Evolutionary conservation across 2,113 vertebrate genomes (phyloP).

Genomic region (Salminus brasiliensis): DNA sequence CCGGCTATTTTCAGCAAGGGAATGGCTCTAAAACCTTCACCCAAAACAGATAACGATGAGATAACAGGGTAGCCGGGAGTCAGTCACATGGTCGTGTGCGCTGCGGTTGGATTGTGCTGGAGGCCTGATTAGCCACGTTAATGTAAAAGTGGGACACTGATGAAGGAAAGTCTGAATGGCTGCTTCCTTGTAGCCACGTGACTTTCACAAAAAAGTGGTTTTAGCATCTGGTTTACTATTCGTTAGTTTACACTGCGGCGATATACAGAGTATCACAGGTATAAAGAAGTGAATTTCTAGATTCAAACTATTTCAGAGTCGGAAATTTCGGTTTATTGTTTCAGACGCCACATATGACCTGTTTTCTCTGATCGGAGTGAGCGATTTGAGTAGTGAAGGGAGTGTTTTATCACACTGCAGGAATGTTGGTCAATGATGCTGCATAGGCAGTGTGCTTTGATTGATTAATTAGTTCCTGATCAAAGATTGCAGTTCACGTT

Average conservation of each 20-base stretch:
- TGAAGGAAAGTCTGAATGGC: neutral
- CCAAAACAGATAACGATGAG: slow-evolving; percentile 61
- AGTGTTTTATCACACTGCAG: neutral
- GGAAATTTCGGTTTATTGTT: neutral
- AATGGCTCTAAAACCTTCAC: slow-evolving; percentile 18
- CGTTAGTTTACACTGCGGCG: neutral
- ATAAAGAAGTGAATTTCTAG: neutral
- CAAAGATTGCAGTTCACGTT: neutral
- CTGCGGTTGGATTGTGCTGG: neutral
- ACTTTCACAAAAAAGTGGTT: neutral
- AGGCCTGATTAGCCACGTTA: neutral
- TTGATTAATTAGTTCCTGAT: slow-evolving; percentile 1
- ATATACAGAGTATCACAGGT: neutral
- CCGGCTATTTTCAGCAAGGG: neutral
- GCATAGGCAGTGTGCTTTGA: neutral
- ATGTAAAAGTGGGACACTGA: neutral
- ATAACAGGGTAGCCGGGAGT: neutral
- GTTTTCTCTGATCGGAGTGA: neutral
- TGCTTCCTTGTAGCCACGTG: slow-evolving; percentile 6
- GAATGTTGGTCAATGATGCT: neutral
- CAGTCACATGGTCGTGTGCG: slow-evolving; percentile 29
- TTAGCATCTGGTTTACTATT: neutral
- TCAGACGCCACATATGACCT: neutral
- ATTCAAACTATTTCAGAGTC: neutral
- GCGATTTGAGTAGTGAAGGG: neutral